Evolutionary conservation across 1,140 invertebrate species (phyloP), one percentile per base, ranked within the genome.

Genomic region (Drosophila elegans): DNA sequence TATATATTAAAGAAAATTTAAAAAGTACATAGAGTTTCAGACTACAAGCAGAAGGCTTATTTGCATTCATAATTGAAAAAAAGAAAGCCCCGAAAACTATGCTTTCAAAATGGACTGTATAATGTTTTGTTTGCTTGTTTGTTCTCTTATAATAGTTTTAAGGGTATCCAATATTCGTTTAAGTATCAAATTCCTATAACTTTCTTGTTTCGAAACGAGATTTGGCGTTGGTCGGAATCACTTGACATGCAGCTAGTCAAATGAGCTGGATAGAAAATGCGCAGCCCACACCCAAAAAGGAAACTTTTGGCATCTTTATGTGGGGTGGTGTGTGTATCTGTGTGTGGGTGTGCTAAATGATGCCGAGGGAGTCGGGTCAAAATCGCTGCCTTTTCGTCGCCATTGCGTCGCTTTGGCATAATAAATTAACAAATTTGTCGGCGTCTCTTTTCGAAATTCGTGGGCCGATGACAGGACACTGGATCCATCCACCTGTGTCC

Each of bases 341-440:
- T 4, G 10, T 42, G 12, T 61, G 46, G 48, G 73, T 78, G 66
- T 49, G 69, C 69, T 79, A 80, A 85, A 81, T 85, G 81, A 80
- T 63, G 81, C 63, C 62, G 53, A 74, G 59, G 73, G 67, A 71
- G 67, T 57, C 36, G 64, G 64, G 64, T 71, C 67, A 71, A 48
- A 57, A 69, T 74, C 57, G 61, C 67, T 57, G 71, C 45, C 53
- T 75, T 57, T 56, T 48, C 73, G 55, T 46, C 49, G 71, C 46
- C 56, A 48, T 41, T 56, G 49, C 49, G 38, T 71, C 74, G 76
- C 75, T 80, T 61, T 73, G 76, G 84, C 79, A 80, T 89, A 89
- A 89, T 89, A 89, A 89, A 89, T 89, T 89, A 89, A 89, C 84
- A 89, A 89, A 89, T 89, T 89, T 89, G 84, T 80, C 84, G 81